Evolutionary conservation across 92 coral and sea anemone species (phyloP).

Genomic region (Bergia puertoricense): DNA sequence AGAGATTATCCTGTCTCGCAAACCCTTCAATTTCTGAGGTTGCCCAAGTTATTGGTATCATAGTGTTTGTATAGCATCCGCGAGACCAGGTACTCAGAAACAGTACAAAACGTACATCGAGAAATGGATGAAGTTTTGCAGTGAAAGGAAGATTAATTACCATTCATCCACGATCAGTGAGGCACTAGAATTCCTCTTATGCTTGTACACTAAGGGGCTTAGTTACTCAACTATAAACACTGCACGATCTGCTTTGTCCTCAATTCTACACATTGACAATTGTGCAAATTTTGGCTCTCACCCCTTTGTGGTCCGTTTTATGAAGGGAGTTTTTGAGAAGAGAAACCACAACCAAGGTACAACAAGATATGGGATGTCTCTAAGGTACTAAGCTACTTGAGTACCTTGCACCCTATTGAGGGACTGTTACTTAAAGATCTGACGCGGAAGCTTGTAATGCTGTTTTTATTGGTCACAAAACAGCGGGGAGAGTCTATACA

Average conservation of each 20-base stretch:
- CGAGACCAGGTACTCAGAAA: conserved; percentile 58
- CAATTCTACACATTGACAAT: neutral
- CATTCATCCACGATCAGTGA: conserved; percentile 53
- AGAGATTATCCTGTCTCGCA: conserved; percentile 14
- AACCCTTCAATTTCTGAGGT: conserved; percentile 47
- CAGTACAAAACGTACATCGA: conserved; percentile 40
- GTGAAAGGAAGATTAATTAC: conserved; percentile 51
- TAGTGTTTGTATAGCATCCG: conserved; percentile 43
- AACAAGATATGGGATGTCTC: conserved; percentile 58
- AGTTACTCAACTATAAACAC: too few relatives aligned
- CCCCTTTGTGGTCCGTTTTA: conserved; percentile 48
- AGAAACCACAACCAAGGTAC: conserved; percentile 53
- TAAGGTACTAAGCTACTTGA: conserved; percentile 32
- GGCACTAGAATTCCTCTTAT: conserved; percentile 6
- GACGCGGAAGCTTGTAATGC: conserved; percentile 36
- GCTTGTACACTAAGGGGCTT: too few relatives aligned
- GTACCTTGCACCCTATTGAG: conserved; percentile 32
- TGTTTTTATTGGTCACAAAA: conserved; percentile 48
- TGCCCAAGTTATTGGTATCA: conserved; percentile 44
- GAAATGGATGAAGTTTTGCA: conserved; percentile 32
- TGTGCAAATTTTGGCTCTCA: conserved; percentile 40
- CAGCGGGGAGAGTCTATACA: conserved; percentile 57
- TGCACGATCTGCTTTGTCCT: too few relatives aligned
- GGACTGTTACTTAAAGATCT: conserved; percentile 43
- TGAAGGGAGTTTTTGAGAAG: conserved; percentile 51